Percentiles rank a stretch among this genome's conserved stretches.
Evolutionary conservation across 2,113 vertebrate species (phyloP).

Genomic region (Notechis scutatus): DNA sequence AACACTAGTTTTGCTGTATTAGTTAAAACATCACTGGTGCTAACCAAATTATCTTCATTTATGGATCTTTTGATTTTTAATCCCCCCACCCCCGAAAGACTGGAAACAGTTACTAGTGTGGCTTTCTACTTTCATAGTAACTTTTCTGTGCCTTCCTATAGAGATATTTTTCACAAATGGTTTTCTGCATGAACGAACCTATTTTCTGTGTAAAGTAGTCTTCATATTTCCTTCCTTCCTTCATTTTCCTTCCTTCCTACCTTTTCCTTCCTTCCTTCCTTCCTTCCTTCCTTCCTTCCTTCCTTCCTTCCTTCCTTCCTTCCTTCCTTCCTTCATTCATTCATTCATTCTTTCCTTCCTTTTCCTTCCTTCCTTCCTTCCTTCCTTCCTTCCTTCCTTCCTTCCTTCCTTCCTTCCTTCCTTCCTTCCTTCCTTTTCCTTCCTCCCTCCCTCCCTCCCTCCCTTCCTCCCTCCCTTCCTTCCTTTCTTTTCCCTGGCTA

Average conservation of each 20-base stretch:
- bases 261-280: too few relatives aligned
- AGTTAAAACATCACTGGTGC: not conserved
- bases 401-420: too few relatives aligned
- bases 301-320: too few relatives aligned
- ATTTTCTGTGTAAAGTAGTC: not conserved
- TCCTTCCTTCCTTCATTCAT: too few relatives aligned
- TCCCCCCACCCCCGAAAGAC: not conserved
- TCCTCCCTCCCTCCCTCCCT: too few relatives aligned
- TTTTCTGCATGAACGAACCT: not conserved
- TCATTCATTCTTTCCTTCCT: too few relatives aligned
- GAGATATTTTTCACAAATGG: not conserved
- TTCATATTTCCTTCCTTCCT: not conserved
- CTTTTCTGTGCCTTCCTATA: not conserved
- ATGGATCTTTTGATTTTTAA: conserved; percentile 2
- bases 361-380: not conserved
- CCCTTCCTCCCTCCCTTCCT: too few relatives aligned
- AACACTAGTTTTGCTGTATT: not conserved
- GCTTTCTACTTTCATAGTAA: not conserved
- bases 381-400: too few relatives aligned
- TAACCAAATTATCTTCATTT: not conserved
- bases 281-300: too few relatives aligned
- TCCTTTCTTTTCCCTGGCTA: not conserved
- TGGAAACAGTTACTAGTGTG: not conserved
- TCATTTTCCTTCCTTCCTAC: too few relatives aligned
- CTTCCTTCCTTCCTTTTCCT: not conserved